Conservation (phyloP, 1,140 invertebrate species). For the Alviniconcha marisindica region DNA sequence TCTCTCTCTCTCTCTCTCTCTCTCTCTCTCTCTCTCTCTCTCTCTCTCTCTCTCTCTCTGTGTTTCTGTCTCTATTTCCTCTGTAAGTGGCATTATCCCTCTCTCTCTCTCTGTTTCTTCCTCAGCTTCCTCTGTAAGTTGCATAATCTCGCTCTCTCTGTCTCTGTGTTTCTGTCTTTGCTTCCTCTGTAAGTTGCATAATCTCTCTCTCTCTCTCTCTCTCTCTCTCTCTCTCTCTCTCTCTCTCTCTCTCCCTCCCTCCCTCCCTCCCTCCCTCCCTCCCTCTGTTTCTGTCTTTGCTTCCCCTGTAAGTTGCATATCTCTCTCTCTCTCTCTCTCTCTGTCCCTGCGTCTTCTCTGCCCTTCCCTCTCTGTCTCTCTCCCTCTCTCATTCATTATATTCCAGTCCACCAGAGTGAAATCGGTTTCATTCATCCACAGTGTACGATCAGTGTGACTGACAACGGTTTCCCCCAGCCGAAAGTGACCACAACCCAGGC, state of each 20-base stretch:
- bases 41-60: not conserved
- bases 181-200: too few species aligned
- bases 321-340: too few species aligned
- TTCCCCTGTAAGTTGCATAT: not conserved
- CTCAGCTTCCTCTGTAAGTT: not conserved
- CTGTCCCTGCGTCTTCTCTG: too few species aligned
- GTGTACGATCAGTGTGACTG: conserved; percentile 45
- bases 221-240: conserved; percentile 14
- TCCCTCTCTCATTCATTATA: not conserved
- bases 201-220: too few species aligned
- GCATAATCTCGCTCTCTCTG: not conserved
- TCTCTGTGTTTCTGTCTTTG: not conserved
- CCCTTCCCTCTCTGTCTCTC: too few species aligned
- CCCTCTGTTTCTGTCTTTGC: not conserved
- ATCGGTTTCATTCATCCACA: conserved; percentile 38
- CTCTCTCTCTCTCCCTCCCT: conserved; percentile 14
- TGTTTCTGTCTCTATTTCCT: not conserved
- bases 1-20: too few species aligned
- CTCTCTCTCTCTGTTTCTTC: not conserved
- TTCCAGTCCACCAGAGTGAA: not conserved
- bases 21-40: too few species aligned
- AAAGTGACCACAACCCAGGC: conserved; percentile 40
- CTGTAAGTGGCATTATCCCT: not conserved
- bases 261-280: not conserved
- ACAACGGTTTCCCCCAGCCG: conserved; percentile 50